phyloP scores from a whole-genome alignment of 1,140 invertebrate species.

The Radopholus similis region DNA sequence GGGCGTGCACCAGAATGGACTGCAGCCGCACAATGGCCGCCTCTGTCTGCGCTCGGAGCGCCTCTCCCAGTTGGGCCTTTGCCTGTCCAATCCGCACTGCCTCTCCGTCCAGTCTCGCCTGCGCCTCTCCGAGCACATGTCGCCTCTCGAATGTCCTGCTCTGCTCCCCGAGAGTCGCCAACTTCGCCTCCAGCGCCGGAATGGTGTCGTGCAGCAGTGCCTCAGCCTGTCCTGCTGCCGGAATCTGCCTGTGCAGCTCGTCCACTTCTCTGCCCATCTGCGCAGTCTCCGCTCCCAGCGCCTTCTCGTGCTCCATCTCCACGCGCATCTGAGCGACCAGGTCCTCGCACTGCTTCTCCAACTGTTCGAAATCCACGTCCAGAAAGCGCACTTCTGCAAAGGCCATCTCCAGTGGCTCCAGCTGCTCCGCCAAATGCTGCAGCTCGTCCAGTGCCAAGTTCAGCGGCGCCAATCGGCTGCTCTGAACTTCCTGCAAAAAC shows the following conservation, averaged over 20 bases:
- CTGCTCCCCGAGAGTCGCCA: neutral
- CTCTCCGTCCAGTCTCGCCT: neutral
- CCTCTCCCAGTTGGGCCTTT: neutral
- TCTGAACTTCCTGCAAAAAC: slow-evolving; percentile 18
- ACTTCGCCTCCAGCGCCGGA: neutral
- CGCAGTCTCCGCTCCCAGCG: neutral
- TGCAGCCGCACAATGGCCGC: neutral
- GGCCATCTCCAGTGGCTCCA: slow-evolving; percentile 44
- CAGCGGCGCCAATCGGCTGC: slow-evolving; percentile 5
- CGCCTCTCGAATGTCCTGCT: neutral
- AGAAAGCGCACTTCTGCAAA: slow-evolving; percentile 51
- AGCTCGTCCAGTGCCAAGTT: slow-evolving; percentile 36
- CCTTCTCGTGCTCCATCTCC: slow-evolving; percentile 28
- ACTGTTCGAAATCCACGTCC: slow-evolving; percentile 46
- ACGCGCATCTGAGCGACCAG: slow-evolving; percentile 22
- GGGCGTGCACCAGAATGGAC: neutral
- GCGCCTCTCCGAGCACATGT: neutral
- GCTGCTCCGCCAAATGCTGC: slow-evolving; percentile 44
- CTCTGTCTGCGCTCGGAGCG: neutral
- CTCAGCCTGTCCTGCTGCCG: neutral
- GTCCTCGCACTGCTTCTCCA: slow-evolving; percentile 42
- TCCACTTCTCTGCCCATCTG: slow-evolving; percentile 13
- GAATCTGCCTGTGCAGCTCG: neutral
- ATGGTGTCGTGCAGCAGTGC: neutral
- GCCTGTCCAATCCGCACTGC: neutral